Evolutionary conservation across 1,140 invertebrate species (phyloP), one percentile per base, ranked within the genome.

Genomic region (Nephila pilipes): DNA sequence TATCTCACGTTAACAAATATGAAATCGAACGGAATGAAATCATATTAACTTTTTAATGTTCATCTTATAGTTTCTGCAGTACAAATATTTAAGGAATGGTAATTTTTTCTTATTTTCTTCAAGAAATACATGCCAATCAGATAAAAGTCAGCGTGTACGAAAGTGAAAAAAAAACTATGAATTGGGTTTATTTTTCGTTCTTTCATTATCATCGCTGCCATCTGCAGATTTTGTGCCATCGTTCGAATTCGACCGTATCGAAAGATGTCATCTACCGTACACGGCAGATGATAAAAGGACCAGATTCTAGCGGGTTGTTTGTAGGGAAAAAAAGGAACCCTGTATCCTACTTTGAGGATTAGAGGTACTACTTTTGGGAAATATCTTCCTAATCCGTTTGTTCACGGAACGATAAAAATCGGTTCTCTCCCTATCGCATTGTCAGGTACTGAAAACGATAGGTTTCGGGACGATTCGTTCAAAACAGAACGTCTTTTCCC

Each of bases 381-480:
- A 92, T 85, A 92, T 92, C 60, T 69, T 38, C 8, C 90, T 92
- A 92, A 92, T 92, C 90, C 90, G 81, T 85, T 85, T 92, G 90
- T 92, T 85, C 80, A 57, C 25, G 54, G n/a, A 69, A 85, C 90
- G 90, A 92, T 92, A 92, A 92, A 92, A 92, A 85, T 92, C 81
- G 69, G 88, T 32, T 54, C 36, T 57, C 57, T 83, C 83, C n/a
- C 16, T 18, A 14, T 36, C 46, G 18, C 89, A 57, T 83, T 91
- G 79, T 85, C 8, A 29, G n/a, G 32, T 25, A 38, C 55, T 83
- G 90, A 91, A 83, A 91, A 60, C 90, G 90, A 91, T 91, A 91
- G 29, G 46, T 79, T 90, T 90, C 36, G 75, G 57, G n/a, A 18
- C 20, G 32, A 36, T 75, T 75, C 54, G 85, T 18, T 87, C 25